A percentile compares a stretch with the other conserved stretches of the same genome.
phyloP scores from a whole-genome alignment of 2,797 vertebrate genomes.

The Mastacembelus armatus region DNA sequence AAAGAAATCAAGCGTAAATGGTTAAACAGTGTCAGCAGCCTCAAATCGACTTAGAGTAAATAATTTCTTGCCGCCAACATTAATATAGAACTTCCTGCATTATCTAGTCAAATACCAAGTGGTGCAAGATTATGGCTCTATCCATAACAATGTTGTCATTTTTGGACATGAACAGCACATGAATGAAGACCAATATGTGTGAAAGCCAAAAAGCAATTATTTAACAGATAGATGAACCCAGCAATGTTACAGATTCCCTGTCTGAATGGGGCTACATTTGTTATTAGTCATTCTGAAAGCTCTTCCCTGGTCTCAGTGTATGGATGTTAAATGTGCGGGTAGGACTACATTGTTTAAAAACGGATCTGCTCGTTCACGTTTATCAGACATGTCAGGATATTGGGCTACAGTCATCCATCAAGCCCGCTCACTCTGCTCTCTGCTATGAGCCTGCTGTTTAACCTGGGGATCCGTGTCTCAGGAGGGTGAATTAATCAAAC shows the following conservation, averaged over 20 bases:
- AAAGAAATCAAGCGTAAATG: slow-evolving; percentile 49
- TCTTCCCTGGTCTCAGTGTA: slow-evolving; percentile 50
- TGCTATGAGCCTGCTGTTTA: slow-evolving; percentile 65
- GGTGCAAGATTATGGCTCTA: background rate
- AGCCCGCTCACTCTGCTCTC: slow-evolving; percentile 53
- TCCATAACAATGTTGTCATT: slow-evolving; percentile 40
- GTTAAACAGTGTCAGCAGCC: slow-evolving; percentile 39
- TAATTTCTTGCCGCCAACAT: background rate
- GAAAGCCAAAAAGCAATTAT: slow-evolving; percentile 42
- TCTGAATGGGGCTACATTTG: slow-evolving; percentile 49
- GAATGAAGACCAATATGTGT: slow-evolving; percentile 36
- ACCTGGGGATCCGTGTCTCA: slow-evolving; percentile 70
- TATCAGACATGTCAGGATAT: slow-evolving; percentile 73
- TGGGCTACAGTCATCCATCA: slow-evolving; percentile 72
- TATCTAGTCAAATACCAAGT: slow-evolving; percentile 27
- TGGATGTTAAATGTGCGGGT: slow-evolving; percentile 66
- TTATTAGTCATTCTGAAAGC: slow-evolving; percentile 69
- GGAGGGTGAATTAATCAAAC: slow-evolving; percentile 72
- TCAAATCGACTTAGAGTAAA: slow-evolving; percentile 20
- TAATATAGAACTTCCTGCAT: slow-evolving; percentile 1
- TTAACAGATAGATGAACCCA: slow-evolving; percentile 51
- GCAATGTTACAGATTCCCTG: slow-evolving; percentile 51
- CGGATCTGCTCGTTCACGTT: slow-evolving; percentile 69
- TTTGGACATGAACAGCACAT: slow-evolving; percentile 25
- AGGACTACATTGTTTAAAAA: slow-evolving; percentile 75